Base-by-base conservation (phyloP, 1,140 invertebrate genomes). In the Zeugodacus cucurbitae region DNA sequence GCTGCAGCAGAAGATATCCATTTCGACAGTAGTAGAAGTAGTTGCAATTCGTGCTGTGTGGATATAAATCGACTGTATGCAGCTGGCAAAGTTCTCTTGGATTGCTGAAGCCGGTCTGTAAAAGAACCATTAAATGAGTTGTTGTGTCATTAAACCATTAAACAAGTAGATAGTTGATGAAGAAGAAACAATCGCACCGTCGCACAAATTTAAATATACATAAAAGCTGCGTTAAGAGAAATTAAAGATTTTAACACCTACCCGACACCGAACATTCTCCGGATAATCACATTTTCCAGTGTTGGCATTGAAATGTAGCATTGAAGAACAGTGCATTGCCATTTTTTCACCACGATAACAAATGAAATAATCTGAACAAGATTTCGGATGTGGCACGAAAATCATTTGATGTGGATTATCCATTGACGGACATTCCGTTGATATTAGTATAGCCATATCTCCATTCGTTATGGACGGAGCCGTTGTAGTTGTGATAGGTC, bases 1-100 rank as follows among this genome's bases (percentile, higher is more conserved):
- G 92, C 87, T 92, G 91, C 7, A 93, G 89, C 88, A 91, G 88
- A 37, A 93, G 37, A 54, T 82, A 92, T 0, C 92, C 92, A 22
- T 89, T 89, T 14, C 88, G 89, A 78, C 92, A 93, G 26, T 89
- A 89, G 58, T 92, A 92, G 32, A 90, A 93, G 67, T 93, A 93
- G 59, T 93, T 93, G 70, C 92, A 93, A 57, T 93, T 92, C 22
- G 89, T 89, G 22, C 90, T 67, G 90, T 93, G 92, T 1, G 92
- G 92, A 90, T 90, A 93, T 3, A 90, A 87, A 87, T 93, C 91
- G 0, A 91, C 88, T 8, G 89, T 90, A 54, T 92, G 87, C 0
- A 57, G n/a, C 29, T 91, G 90, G 87, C 92, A 93, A 64, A 91
- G 92, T 67, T 91, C 91, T 22, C 90, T 87, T 3, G 89, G 90